phyloP scores from a whole-genome alignment of 2,888 invertebrate species.

The Trimorus sp. region DNA sequence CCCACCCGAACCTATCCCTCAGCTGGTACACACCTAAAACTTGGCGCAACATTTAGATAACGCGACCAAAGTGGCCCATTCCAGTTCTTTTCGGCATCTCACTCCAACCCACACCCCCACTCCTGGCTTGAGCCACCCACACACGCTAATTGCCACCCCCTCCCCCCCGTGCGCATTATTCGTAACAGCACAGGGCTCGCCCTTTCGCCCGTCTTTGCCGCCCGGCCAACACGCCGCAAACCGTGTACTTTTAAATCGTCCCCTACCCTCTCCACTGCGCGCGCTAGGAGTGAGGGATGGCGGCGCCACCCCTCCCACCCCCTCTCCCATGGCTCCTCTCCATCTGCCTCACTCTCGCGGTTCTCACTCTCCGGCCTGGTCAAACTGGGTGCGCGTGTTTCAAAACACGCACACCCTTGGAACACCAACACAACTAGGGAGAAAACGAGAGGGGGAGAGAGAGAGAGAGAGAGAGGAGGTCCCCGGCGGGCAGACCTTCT shows the following conservation, averaged over 20 bases:
- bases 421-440: no score
- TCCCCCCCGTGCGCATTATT: constrained; percentile 41
- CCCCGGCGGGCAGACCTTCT: constrained; percentile 71
- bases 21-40: constrained; percentile 69
- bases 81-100: constrained; percentile 48
- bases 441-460: not conserved
- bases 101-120: constrained; percentile 40
- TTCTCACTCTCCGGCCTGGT: constrained; percentile 55
- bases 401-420: constrained; percentile 9
- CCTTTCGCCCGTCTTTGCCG: constrained; percentile 68
- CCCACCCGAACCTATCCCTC: constrained; percentile 35
- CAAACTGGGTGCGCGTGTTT: constrained; percentile 59
- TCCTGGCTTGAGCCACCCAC: constrained; percentile 43
- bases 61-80: constrained; percentile 66
- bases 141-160: constrained; percentile 63
- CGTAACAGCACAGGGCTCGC: constrained; percentile 71
- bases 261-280: constrained; percentile 78
- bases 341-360: constrained; percentile 19
- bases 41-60: constrained; percentile 77
- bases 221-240: constrained; percentile 74
- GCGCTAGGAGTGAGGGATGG: constrained; percentile 80
- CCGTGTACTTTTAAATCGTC: constrained; percentile 77
- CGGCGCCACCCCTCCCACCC: constrained; percentile 65
- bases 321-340: constrained; percentile 33
- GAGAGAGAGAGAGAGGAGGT: constrained; percentile 60